Base-by-base conservation (phyloP, 2,888 invertebrate genomes). In the Rhagophthalmus giganteus region DNA sequence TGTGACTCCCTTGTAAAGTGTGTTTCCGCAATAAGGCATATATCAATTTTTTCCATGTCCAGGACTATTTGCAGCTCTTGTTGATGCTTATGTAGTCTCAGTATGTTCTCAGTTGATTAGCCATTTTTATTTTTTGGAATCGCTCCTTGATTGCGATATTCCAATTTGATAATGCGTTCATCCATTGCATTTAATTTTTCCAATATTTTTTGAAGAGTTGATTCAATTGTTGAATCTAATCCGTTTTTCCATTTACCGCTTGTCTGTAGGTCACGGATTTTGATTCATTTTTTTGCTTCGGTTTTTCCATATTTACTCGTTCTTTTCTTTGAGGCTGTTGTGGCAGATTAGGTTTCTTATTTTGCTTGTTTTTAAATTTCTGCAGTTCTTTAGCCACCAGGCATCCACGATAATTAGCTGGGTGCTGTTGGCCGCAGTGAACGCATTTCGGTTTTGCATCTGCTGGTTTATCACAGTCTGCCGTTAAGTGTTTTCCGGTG, bases 321-420 rank as follows among this genome's bases (percentile, higher is more conserved):
- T 2, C 9, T 13, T 12, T 5, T 13, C 13, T 38, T 38, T 20
- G 16, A n/a, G 24, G 35, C 12, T 37, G 35, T 26, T 39, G 15
- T 1, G 28, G 39, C 9, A 39, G 13, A 15, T 9, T 26, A 8
- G 8, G 12, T 16, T 38, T n/a, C n/a, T n/a, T n/a, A n/a, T n/a
- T n/a, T n/a, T n/a, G n/a, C n/a, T n/a, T n/a, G n/a, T n/a, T n/a
- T 38, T 41, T 41, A 8, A 41, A 12, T 24, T 20, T 41, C 10
- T 41, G 41, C 24, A 24, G 26, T 33, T 33, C 20, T 16, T 31
- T 31, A 10, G 33, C 33, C 4, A 33, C 41, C 11, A 14, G 20
- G 32, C 60, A 65, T 28, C 60, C 60, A 39, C 55, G 58, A 30
- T 64, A 63, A 31, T 52, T 64, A 8, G 62, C 60, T 11, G 58